These are phyloP conservation scores for Passer domesticus DNA, from an alignment of 2,113 vertebrate species.

Conservation along the genomic window DNA sequence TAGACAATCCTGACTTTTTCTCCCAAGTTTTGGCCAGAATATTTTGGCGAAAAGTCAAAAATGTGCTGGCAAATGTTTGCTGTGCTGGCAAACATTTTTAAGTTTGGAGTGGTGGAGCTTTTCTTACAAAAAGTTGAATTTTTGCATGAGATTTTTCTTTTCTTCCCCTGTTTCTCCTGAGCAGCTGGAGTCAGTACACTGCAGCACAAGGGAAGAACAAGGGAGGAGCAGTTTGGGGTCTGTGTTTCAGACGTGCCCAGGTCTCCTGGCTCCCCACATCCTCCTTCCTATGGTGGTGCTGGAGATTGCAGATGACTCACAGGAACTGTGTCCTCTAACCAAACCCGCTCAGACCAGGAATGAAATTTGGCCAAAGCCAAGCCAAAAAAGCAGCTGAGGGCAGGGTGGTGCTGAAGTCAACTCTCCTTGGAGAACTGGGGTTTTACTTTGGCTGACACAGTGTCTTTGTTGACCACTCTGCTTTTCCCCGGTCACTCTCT, in stretches of 20 bases:
- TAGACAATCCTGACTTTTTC: conserved; percentile 27
- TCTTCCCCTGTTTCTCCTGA: not conserved
- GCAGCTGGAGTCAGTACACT: not conserved
- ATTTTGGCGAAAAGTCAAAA: conserved; percentile 42
- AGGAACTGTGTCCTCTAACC: conserved; percentile 22
- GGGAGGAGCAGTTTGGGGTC: not conserved
- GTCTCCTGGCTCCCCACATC: not conserved
- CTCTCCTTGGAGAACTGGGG: not conserved
- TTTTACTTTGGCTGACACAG: not conserved
- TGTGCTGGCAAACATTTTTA: conserved; percentile 31
- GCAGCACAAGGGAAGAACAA: not conserved
- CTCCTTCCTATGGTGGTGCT: not conserved
- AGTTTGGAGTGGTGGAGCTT: conserved; percentile 1
- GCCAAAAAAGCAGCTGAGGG: not conserved
- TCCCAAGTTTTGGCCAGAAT: conserved; percentile 37
- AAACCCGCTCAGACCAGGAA: not conserved
- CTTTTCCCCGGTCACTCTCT: not conserved
- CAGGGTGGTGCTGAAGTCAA: not conserved
- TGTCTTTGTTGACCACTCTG: not conserved
- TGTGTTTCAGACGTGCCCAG: not conserved
- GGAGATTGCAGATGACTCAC: conserved; percentile 7
- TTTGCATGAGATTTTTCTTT: not conserved
- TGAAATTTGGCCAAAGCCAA: not conserved
- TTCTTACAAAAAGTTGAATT: conserved; percentile 10
- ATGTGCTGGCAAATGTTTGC: conserved; percentile 48